A percentile compares a stretch with the other conserved stretches of the same genome.
These are phyloP conservation scores for Phyllotreta cruciferae DNA, from an alignment of 2,888 invertebrate genomes.

Conservation along the genomic window DNA sequence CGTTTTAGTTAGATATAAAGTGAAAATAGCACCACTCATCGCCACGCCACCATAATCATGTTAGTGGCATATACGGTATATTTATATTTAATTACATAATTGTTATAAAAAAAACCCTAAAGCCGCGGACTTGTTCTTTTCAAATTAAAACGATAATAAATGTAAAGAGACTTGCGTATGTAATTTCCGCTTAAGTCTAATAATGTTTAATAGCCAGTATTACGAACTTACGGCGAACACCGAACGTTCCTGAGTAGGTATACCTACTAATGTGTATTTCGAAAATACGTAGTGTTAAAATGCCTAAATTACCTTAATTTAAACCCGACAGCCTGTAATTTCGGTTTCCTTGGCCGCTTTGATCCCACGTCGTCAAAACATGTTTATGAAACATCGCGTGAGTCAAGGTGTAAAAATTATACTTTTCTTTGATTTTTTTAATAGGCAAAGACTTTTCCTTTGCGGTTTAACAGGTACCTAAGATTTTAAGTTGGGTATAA, in stretches of 20 bases:
- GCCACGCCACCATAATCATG: too few relatives aligned
- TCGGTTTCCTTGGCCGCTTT: conserved; percentile 55
- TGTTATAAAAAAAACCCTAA: too few relatives aligned
- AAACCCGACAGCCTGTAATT: conserved; percentile 58
- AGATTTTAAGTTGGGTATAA: neutral
- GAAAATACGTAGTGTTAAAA: conserved; percentile 58
- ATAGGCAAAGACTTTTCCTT: neutral
- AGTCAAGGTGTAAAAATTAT: conserved; percentile 56
- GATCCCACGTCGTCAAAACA: conserved; percentile 46
- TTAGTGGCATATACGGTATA: too few relatives aligned
- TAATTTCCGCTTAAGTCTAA: conserved; percentile 32
- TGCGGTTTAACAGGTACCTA: conserved; percentile 4
- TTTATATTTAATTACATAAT: too few relatives aligned
- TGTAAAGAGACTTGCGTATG: conserved; percentile 11
- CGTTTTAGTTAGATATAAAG: too few relatives aligned
- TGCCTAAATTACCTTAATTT: conserved; percentile 59
- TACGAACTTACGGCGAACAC: conserved; percentile 42
- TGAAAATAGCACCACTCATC: too few relatives aligned
- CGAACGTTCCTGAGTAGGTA: conserved; percentile 43
- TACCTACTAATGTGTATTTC: conserved; percentile 52
- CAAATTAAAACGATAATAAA: conserved; percentile 1
- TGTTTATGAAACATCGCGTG: conserved; percentile 52
- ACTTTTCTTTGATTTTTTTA: conserved; percentile 37
- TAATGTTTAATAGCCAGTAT: conserved; percentile 35
- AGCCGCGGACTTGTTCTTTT: neutral